A percentile compares a stretch with the other conserved stretches of the same genome.
phyloP scores from a whole-genome alignment of 2,797 vertebrate species.

The Sebastes iracundus region DNA sequence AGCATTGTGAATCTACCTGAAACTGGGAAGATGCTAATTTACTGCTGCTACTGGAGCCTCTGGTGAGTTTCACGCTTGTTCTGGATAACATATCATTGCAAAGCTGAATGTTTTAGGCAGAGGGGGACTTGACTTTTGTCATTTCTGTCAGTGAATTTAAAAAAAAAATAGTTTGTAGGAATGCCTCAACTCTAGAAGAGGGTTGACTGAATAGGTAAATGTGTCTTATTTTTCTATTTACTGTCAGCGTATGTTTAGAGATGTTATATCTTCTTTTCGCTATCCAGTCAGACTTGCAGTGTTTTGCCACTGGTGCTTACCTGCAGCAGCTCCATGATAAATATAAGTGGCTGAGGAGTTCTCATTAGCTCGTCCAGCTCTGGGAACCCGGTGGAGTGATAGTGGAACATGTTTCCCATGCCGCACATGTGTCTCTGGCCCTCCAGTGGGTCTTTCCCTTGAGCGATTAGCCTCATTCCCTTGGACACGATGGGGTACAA shows the following conservation, averaged over 20 bases:
- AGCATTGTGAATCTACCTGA: not conserved
- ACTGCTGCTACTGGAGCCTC: slow-evolving; percentile 30
- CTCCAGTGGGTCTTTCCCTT: slow-evolving; percentile 89
- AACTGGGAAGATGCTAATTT: slow-evolving; percentile 20
- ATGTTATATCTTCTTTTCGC: not conserved
- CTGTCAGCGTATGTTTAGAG: slow-evolving; percentile 18
- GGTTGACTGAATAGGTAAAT: slow-evolving; percentile 14
- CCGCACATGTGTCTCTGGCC: slow-evolving; percentile 91
- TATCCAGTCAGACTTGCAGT: not conserved
- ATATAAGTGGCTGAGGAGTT: slow-evolving; percentile 88
- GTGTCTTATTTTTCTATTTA: not conserved
- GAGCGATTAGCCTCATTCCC: slow-evolving; percentile 86
- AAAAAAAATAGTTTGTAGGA: not conserved
- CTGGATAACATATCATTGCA: slow-evolving; percentile 32
- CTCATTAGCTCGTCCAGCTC: slow-evolving; percentile 91
- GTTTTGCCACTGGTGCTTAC: slow-evolving; percentile 58
- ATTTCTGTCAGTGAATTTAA: slow-evolving; percentile 13
- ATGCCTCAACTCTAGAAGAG: not conserved
- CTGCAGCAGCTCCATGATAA: slow-evolving; percentile 91
- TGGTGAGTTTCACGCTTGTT: slow-evolving; percentile 28
- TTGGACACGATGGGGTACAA: slow-evolving; percentile 89
- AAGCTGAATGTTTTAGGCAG: slow-evolving; percentile 36
- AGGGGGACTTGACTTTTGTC: slow-evolving; percentile 43
- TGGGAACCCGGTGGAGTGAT: slow-evolving; percentile 87
- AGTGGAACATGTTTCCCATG: slow-evolving; percentile 91